These are phyloP conservation scores for Pachycephus smyrnensis DNA, from an alignment of 2,888 invertebrate species.

Conservation along the genomic window DNA sequence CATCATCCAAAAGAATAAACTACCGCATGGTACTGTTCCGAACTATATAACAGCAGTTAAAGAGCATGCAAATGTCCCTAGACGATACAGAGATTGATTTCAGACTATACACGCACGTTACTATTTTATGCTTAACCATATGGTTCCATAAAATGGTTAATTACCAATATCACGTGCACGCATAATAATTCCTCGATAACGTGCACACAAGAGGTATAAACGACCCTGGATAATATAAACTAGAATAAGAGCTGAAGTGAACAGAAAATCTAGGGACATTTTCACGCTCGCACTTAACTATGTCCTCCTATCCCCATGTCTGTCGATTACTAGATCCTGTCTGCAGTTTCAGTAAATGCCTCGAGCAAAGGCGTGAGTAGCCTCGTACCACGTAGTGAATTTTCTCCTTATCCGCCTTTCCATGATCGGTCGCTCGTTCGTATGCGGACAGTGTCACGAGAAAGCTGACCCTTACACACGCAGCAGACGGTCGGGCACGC, in stretches of 20 bases:
- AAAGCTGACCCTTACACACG: slow-evolving; percentile 21
- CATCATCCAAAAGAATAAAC: background rate
- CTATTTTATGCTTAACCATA: background rate
- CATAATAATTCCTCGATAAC: background rate
- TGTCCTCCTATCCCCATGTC: background rate
- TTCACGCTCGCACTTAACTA: background rate
- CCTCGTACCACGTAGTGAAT: background rate
- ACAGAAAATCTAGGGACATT: slow-evolving; percentile 1
- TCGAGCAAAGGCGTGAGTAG: background rate
- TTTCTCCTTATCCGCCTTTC: background rate
- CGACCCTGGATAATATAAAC: background rate
- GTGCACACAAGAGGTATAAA: background rate
- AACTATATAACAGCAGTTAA: background rate
- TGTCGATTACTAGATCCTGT: background rate
- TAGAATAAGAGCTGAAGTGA: background rate
- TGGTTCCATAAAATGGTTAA: background rate
- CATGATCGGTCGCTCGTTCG: background rate
- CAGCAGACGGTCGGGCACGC: slow-evolving; percentile 18
- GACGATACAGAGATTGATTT: background rate
- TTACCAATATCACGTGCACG: background rate
- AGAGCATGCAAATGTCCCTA: background rate
- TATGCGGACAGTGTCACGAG: slow-evolving; percentile 8
- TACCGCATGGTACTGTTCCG: background rate
- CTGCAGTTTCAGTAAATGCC: background rate
- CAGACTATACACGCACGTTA: background rate